Evolutionary conservation across 2,113 vertebrate species (phyloP), one percentile per base, ranked within the genome.

Genomic region (Pachyramphus minor): DNA sequence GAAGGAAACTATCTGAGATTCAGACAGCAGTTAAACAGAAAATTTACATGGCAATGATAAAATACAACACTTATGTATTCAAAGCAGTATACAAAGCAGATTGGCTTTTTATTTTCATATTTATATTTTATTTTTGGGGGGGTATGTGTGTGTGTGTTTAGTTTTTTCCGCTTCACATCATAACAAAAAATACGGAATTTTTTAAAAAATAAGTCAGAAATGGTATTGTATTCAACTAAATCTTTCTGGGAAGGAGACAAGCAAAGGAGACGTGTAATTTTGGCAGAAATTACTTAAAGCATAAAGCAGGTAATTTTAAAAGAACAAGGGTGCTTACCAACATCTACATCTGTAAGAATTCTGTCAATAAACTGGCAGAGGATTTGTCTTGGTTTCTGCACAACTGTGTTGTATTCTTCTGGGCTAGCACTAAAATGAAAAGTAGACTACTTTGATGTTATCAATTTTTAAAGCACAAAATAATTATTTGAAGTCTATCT

Each of bases 281-380:
- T 42, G 10, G 13, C 14, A 92, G 10, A 16, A 93, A 78, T 50
- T 55, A 55, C 27, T 52, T 78, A 19, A 80, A 49, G 12, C 25
- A 50, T 53, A 69, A 69, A 81, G 14, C 23, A 84, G 6, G 31
- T 19, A 28, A 22, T 20, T 33, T 69, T 44, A 66, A 68, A 67
- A 69, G 2, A 50, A 50, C 2, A 67, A 7, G 6, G 24, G 35
- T 9, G 97, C 99, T 98, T 96, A 99, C 99, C 99, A 73, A 99
- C 99, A 92, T 99, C 99, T 63, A 99, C 99, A 95, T 99, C 99
- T 84, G 99, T 98, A 94, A 99, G 98, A 87, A 99, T 99, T 96
- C 99, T 97, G 97, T 99, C 99, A 97, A 99, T 99, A 84, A 99
- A 99, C 97, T 99, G 99, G 93, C 99, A 99, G 6, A 99, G 98